phyloP scores from a whole-genome alignment of 2,113 vertebrate genomes.

The Toxotes jaculatrix region DNA sequence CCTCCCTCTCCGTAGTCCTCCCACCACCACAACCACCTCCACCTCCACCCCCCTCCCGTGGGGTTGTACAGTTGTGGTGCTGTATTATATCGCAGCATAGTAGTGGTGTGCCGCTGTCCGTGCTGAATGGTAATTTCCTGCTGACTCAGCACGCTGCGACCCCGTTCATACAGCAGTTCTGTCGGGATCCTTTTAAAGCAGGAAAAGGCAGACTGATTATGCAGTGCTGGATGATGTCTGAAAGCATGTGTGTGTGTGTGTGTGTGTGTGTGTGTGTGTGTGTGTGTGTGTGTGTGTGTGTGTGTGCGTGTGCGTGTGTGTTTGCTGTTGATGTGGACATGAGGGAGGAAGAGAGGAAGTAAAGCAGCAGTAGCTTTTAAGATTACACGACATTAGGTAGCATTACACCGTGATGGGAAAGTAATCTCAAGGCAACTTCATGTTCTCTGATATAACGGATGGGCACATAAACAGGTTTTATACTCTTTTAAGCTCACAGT shows the following conservation, averaged over 20 bases:
- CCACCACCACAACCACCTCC: background rate
- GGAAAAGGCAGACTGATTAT: slow-evolving; percentile 61
- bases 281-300: background rate
- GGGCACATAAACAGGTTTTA: slow-evolving; percentile 41
- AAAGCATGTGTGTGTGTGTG: background rate
- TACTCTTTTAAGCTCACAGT: slow-evolving; percentile 19
- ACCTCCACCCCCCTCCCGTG: slow-evolving; percentile 9
- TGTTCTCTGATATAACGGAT: slow-evolving; percentile 38
- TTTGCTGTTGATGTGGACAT: slow-evolving; percentile 1
- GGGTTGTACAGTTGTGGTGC: slow-evolving; percentile 49
- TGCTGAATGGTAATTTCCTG: slow-evolving; percentile 78
- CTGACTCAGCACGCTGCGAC: slow-evolving; percentile 67
- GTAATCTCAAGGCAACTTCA: slow-evolving; percentile 26
- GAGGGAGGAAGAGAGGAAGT: background rate
- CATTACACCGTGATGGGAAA: background rate
- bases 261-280: slow-evolving; percentile 7
- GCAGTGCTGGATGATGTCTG: slow-evolving; percentile 2
- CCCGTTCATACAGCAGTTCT: slow-evolving; percentile 69
- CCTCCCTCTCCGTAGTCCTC: background rate
- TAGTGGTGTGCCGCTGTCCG: slow-evolving; percentile 52
- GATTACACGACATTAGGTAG: slow-evolving; percentile 53
- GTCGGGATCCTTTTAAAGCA: slow-evolving; percentile 66
- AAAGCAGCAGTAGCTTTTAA: slow-evolving; percentile 41
- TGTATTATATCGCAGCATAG: slow-evolving; percentile 64
- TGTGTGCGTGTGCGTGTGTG: background rate